Evolutionary conservation across 2,797 vertebrate genomes (phyloP), one percentile per base, ranked within the genome.

Genomic region (Dallia pectoralis): DNA sequence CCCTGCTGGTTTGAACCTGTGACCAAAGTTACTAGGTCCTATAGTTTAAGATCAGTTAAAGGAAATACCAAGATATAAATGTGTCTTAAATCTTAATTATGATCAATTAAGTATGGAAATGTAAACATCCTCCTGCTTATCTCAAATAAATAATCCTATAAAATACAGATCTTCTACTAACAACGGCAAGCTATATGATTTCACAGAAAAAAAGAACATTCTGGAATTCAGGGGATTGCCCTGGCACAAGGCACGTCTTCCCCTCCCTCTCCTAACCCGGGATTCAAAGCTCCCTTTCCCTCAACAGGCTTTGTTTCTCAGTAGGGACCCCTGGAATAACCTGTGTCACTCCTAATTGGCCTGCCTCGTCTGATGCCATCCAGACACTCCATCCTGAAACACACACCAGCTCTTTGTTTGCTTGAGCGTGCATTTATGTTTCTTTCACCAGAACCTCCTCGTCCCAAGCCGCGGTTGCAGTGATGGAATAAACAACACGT

Each of bases 321-420:
- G 92, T 90, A 90, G 91, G 93, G 94, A 95, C 93, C 94, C 91
- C 87, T 87, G 91, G 93, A 94, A 94, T 95, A 96, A 95, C 94
- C 91, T 81, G 73, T 96, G 97, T 98, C 97, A 97, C 78, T 86
- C 89, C 85, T 88, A 93, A 98, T 99, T 94, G 89, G 91, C 89
- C 87, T 79, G 78, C 85, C 83, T 77, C 81, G 79, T 59, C 79
- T 97, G 97, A 99, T 94, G 91, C 91, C 95, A 93, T 89, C 91
- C 97, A 99, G 97, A 91, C 87, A 22, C 89, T 88, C 79, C 83
- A 86, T 93, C 93, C 89, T 94, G 95, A 96, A 94, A 96, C 94
- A 94, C 93, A 94, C 93, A 94, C 90, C 93, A 91, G 87, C 80
- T 93, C 90, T 94, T 94, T 94, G 94, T 95, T 91, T 90, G 86